Evolutionary conservation across 2,113 vertebrate species (phyloP).

Genomic region (Passer montanus): DNA sequence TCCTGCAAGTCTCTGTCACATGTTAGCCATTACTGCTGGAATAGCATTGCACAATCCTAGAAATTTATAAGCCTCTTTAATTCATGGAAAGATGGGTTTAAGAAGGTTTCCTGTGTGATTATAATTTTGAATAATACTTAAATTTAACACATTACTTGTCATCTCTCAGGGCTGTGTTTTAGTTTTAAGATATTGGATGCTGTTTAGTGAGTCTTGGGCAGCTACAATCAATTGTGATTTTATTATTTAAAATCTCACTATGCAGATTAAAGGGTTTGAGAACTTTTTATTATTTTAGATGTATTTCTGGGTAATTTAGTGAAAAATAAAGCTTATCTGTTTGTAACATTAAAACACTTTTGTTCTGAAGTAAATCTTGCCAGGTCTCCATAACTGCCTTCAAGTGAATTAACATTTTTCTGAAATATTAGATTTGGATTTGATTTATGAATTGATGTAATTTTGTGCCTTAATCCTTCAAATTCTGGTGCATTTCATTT

Average conservation of each 20-base stretch:
- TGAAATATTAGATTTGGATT: background rate
- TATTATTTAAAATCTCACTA: background rate
- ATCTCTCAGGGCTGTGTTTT: background rate
- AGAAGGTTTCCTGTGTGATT: background rate
- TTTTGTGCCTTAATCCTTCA: background rate
- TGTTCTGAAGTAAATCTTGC: background rate
- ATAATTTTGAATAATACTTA: background rate
- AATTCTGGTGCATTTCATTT: background rate
- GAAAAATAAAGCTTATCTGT: background rate
- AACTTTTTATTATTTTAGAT: background rate
- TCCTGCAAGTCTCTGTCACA: background rate
- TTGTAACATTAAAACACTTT: background rate
- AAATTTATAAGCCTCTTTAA: constrained; percentile 41
- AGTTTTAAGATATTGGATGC: background rate
- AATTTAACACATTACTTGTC: background rate
- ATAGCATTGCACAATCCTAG: background rate
- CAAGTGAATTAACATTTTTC: background rate
- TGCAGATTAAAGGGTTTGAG: background rate
- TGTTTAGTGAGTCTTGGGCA: background rate
- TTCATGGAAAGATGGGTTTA: constrained; percentile 16
- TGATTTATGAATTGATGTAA: background rate
- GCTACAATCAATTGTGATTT: background rate
- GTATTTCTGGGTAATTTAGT: background rate
- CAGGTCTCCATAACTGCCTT: background rate
- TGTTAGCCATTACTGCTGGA: background rate